These are phyloP conservation scores for Megastigmus dorsalis DNA, from an alignment of 2,888 invertebrate genomes.

Conservation along the genomic window DNA sequence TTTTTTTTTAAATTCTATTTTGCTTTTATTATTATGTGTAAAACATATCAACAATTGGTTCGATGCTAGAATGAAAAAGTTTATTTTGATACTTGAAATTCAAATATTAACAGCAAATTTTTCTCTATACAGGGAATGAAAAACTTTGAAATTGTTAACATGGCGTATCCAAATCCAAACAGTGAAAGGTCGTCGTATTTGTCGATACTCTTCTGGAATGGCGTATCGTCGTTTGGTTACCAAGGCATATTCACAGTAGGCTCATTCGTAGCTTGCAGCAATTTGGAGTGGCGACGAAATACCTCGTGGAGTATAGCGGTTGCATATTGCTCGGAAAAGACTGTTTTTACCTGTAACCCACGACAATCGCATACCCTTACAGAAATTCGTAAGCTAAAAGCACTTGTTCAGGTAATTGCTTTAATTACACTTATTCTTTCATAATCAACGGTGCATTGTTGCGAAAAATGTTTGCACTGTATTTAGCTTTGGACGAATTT, in stretches of 20 bases:
- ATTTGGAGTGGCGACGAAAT: constrained; percentile 79
- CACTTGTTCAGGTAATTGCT: constrained; percentile 63
- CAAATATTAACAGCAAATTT: too few species aligned
- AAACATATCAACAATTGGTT: too few species aligned
- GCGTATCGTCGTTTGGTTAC: constrained; percentile 74
- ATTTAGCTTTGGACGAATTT: too few species aligned
- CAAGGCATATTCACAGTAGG: constrained; percentile 78
- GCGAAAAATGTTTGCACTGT: too few species aligned
- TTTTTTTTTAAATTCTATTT: too few species aligned
- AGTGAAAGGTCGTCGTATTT: constrained; percentile 69
- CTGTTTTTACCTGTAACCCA: constrained; percentile 79
- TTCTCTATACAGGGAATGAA: constrained; percentile 69
- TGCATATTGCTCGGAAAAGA: constrained; percentile 79
- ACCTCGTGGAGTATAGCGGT: constrained; percentile 77
- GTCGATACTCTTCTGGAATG: constrained; percentile 74
- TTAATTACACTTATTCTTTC: not conserved
- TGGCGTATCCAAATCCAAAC: constrained; percentile 62
- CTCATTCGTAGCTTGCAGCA: constrained; percentile 78
- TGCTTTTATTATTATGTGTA: too few species aligned
- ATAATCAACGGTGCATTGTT: too few species aligned
- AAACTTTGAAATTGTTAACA: constrained; percentile 68
- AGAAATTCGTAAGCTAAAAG: constrained; percentile 75
- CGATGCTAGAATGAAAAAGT: too few species aligned
- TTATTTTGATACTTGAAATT: too few species aligned
- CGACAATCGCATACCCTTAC: constrained; percentile 76